These are phyloP conservation scores for Heliangelus exortis DNA, from an alignment of 2,797 vertebrate genomes.

Conservation along the genomic window DNA sequence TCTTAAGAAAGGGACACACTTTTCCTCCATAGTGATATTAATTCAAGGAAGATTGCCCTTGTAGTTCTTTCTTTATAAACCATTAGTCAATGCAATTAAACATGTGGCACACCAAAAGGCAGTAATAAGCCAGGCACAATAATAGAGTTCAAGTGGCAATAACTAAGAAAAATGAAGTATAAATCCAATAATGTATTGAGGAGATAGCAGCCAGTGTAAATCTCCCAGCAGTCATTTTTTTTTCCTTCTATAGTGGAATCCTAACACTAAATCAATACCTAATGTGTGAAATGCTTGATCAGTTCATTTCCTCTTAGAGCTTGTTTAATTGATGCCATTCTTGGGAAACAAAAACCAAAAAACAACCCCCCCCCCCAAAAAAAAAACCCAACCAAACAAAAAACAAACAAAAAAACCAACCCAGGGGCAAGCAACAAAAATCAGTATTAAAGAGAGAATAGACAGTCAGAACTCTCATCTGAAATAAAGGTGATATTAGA, in stretches of 20 bases:
- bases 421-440: not conserved
- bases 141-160: not conserved
- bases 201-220: not conserved
- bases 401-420: not conserved
- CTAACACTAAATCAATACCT: not conserved
- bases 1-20: not conserved
- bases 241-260: not conserved
- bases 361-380: no score
- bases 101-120: not conserved
- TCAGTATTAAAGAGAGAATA: not conserved
- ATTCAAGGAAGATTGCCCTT: not conserved
- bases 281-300: not conserved
- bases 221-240: not conserved
- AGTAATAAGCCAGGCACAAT: not conserved
- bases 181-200: not conserved
- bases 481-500: not conserved
- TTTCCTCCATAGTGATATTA: not conserved
- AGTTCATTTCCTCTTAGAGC: not conserved
- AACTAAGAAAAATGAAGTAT: not conserved
- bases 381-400: no score
- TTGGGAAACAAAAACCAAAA: no score
- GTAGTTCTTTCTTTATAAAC: not conserved
- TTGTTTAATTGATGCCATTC: not conserved
- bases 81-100: not conserved
- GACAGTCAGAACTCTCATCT: not conserved